These are phyloP conservation scores for Eleginops maclovinus DNA, from an alignment of 2,113 vertebrate genomes.

Conservation along the genomic window DNA sequence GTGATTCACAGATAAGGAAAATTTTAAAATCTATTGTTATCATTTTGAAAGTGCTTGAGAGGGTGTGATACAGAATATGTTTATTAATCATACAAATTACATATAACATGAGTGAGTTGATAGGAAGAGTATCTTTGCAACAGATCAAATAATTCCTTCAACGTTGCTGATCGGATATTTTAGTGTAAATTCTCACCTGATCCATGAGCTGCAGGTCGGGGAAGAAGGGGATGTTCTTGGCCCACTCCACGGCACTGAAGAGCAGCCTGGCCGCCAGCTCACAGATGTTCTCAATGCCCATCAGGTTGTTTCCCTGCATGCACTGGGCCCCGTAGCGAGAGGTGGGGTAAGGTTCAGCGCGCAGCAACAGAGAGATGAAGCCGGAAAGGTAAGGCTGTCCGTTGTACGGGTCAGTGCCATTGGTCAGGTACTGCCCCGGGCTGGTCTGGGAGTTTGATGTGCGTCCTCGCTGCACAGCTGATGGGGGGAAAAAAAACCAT, in stretches of 20 bases:
- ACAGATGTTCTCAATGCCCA: conserved; percentile 91
- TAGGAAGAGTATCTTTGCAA: too few species aligned
- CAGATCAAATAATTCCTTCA: neutral
- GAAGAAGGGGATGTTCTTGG: conserved; percentile 92
- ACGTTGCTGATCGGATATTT: neutral
- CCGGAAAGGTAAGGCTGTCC: conserved; percentile 87
- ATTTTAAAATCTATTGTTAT: neutral
- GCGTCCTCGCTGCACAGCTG: conserved; percentile 89
- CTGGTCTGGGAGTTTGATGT: conserved; percentile 86
- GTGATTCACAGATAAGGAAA: neutral
- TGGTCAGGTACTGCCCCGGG: conserved; percentile 86
- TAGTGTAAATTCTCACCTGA: conserved; percentile 74
- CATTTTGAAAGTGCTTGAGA: neutral
- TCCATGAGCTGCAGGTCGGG: conserved; percentile 89
- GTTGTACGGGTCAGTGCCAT: conserved; percentile 85
- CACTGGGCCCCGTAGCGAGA: conserved; percentile 89
- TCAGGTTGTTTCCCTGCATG: conserved; percentile 88
- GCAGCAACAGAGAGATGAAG: conserved; percentile 89
- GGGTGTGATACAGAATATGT: neutral
- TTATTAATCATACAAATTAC: neutral
- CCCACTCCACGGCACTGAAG: conserved; percentile 91
- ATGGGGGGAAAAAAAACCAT: conserved; percentile 1
- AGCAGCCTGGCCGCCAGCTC: conserved; percentile 90
- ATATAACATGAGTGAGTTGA: too few species aligned
- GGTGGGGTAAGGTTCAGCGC: conserved; percentile 89